These are phyloP conservation scores for Oxygymnocypris stewartii DNA, from an alignment of 2,113 vertebrate species.

Conservation along the genomic window DNA sequence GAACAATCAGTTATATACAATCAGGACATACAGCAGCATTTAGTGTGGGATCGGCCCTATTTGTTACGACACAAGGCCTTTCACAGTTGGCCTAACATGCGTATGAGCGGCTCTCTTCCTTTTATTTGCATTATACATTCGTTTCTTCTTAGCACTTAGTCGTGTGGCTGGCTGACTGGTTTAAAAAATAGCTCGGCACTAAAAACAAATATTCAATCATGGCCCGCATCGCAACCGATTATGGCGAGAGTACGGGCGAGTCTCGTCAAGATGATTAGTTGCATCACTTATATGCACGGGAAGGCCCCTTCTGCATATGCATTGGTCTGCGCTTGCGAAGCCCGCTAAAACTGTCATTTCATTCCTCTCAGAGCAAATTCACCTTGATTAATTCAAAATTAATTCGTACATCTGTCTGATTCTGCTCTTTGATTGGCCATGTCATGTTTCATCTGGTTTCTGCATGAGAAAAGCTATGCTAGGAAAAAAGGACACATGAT, in stretches of 20 bases:
- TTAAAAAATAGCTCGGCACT: constrained; percentile 55
- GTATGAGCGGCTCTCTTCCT: constrained; percentile 32
- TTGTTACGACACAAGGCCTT: constrained; percentile 50
- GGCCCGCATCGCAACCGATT: constrained; percentile 35
- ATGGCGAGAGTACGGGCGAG: constrained; percentile 1
- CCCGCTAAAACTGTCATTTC: background rate
- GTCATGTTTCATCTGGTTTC: background rate
- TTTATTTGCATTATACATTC: background rate
- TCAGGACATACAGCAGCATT: constrained; percentile 56
- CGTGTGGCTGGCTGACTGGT: background rate
- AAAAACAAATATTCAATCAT: constrained; percentile 61
- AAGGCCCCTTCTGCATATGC: constrained; percentile 50
- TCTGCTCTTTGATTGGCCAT: constrained; percentile 48
- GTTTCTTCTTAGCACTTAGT: background rate
- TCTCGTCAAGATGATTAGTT: constrained; percentile 59
- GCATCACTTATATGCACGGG: constrained; percentile 29
- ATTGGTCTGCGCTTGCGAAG: constrained; percentile 50
- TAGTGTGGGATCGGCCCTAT: constrained; percentile 56
- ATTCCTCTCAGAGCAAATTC: constrained; percentile 33
- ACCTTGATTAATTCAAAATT: constrained; percentile 65
- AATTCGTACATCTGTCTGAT: background rate
- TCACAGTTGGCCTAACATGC: constrained; percentile 34
- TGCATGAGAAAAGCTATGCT: background rate
- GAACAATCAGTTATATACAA: constrained; percentile 46
- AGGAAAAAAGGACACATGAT: background rate